A percentile compares a stretch with the other conserved stretches of the same genome.
phyloP scores from a whole-genome alignment of 1,140 invertebrate species.

The Trichonephila clavata region DNA sequence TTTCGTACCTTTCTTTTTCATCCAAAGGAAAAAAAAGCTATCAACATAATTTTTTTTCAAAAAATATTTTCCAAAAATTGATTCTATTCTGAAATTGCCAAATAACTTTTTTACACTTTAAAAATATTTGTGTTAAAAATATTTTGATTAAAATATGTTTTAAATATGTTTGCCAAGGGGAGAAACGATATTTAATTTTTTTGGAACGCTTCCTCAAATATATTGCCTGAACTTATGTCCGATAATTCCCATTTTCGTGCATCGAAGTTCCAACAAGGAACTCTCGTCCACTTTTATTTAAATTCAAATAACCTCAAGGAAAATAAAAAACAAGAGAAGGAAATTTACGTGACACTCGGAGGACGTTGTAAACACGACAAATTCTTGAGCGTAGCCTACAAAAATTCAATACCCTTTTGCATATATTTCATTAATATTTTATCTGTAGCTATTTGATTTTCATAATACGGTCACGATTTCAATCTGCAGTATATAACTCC shows the following conservation, averaged over 20 bases:
- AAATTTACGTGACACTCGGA: constrained; percentile 2
- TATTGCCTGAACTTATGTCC: too few species aligned
- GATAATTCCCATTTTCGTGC: neutral
- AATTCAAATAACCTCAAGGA: constrained; percentile 33
- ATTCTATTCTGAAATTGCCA: too few species aligned
- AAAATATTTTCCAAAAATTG: too few species aligned
- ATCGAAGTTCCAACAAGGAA: neutral
- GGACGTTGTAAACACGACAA: constrained; percentile 40
- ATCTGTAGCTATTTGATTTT: constrained; percentile 40
- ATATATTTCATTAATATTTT: constrained; percentile 65
- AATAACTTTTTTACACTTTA: too few species aligned
- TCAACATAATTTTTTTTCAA: too few species aligned
- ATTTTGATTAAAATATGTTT: too few species aligned
- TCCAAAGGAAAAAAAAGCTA: too few species aligned
- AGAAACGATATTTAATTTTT: too few species aligned
- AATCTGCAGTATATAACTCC: constrained; percentile 26
- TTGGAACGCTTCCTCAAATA: too few species aligned
- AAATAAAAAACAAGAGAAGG: neutral
- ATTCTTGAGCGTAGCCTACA: neutral
- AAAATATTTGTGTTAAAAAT: too few species aligned
- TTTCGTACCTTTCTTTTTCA: too few species aligned
- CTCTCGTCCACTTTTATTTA: constrained; percentile 48
- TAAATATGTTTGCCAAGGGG: too few species aligned
- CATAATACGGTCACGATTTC: constrained; percentile 63
- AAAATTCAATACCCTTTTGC: constrained; percentile 35